A percentile compares a stretch with the other conserved stretches of the same genome.
Evolutionary conservation across 2,113 vertebrate genomes (phyloP).

Genomic region (Chauna torquata): DNA sequence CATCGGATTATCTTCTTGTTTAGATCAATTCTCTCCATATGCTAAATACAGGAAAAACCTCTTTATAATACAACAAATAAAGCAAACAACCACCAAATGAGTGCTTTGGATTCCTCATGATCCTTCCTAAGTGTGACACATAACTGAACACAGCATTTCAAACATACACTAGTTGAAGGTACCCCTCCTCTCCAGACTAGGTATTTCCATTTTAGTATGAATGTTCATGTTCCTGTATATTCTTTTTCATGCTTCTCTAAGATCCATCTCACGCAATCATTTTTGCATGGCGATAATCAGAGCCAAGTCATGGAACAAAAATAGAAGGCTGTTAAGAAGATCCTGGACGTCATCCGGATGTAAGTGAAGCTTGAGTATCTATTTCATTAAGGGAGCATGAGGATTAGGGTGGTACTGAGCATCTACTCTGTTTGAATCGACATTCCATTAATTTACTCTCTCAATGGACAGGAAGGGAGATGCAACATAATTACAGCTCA

Average conservation of each 20-base stretch:
- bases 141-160: neutral
- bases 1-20: neutral
- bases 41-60: neutral
- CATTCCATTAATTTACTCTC: conserved; percentile 41
- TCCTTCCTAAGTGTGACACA: neutral
- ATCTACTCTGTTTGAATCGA: conserved; percentile 38
- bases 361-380: conserved; percentile 40
- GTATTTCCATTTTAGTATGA: neutral
- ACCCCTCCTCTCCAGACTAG: neutral
- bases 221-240: neutral
- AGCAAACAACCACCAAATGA: neutral
- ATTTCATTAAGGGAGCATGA: conserved; percentile 37
- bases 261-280: neutral
- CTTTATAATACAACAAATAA: neutral
- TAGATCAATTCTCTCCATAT: neutral
- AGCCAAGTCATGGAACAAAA: conserved; percentile 38
- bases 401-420: conserved; percentile 17
- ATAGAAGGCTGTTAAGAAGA: conserved; percentile 26
- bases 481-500: neutral
- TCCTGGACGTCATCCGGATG: conserved; percentile 39
- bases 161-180: neutral
- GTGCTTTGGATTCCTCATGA: neutral
- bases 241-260: neutral
- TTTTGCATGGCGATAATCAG: conserved; percentile 5
- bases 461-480: neutral